Evolutionary conservation across 2,797 vertebrate genomes (phyloP).

Genomic region (Basileuterus tristriatus): DNA sequence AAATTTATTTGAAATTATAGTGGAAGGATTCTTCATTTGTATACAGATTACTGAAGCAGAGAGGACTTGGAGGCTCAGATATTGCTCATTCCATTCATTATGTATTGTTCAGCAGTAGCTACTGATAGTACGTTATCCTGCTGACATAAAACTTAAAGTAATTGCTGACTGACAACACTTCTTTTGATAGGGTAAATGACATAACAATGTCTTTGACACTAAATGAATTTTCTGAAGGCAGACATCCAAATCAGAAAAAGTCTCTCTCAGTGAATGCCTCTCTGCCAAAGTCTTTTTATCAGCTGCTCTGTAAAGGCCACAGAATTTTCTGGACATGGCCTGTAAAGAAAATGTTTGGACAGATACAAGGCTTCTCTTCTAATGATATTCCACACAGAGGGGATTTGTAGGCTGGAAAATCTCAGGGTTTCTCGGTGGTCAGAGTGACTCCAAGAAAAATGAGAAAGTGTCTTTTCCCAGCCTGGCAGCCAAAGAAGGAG

Average conservation of each 20-base stretch:
- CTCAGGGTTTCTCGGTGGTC: too few relatives aligned
- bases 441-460: too few relatives aligned
- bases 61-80: neutral
- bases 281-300: neutral
- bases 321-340: neutral
- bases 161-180: neutral
- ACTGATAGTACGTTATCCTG: neutral
- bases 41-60: neutral
- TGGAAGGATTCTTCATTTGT: neutral
- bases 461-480: too few relatives aligned
- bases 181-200: neutral
- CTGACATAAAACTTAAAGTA: neutral
- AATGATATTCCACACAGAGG: neutral
- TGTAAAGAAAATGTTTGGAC: neutral
- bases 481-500: too few relatives aligned
- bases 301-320: neutral
- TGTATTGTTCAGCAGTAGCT: neutral
- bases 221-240: neutral
- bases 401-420: neutral
- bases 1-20: neutral
- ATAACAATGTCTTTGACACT: neutral
- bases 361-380: neutral
- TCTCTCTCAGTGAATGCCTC: neutral
- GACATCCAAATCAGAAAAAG: neutral
- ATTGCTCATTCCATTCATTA: neutral